Conservation (phyloP, 2,797 vertebrate genomes). For the Amphiprion clarkii region DNA sequence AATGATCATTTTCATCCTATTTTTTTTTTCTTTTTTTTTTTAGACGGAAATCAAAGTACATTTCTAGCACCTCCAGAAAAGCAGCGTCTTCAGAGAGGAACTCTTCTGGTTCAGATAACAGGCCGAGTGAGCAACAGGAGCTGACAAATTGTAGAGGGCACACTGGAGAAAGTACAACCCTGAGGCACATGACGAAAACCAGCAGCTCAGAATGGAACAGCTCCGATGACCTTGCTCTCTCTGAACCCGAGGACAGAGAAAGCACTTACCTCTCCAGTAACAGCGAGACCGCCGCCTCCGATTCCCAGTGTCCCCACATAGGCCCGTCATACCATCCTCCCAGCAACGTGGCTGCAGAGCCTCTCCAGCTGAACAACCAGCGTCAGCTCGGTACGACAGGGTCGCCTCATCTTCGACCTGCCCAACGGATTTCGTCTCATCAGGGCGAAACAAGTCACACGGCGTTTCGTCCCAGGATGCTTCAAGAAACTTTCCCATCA, state of each 20-base stretch:
- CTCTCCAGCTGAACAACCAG: constrained; percentile 65
- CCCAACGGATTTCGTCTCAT: constrained; percentile 61
- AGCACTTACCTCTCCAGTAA: constrained; percentile 82
- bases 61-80: constrained; percentile 75
- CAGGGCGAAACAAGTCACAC: constrained; percentile 74
- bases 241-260: constrained; percentile 86
- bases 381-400: constrained; percentile 64
- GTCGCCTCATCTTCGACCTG: constrained; percentile 87
- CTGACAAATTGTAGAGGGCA: constrained; percentile 68
- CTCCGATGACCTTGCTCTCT: constrained; percentile 85
- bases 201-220: constrained; percentile 89
- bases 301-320: constrained; percentile 66
- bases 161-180: constrained; percentile 68
- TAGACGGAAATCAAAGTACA: constrained; percentile 84
- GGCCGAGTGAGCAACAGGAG: constrained; percentile 77
- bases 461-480: constrained; percentile 74
- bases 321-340: constrained; percentile 57
- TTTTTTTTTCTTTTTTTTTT: constrained; percentile 26
- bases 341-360: constrained; percentile 56
- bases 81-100: constrained; percentile 74
- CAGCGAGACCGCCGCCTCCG: constrained; percentile 72
- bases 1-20: constrained; percentile 3
- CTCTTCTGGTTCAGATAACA: constrained; percentile 63
- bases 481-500: constrained; percentile 78
- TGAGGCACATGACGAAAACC: constrained; percentile 82